Evolutionary conservation across 1,140 invertebrate species (phyloP).

Genomic region (Coelopa frigida): DNA sequence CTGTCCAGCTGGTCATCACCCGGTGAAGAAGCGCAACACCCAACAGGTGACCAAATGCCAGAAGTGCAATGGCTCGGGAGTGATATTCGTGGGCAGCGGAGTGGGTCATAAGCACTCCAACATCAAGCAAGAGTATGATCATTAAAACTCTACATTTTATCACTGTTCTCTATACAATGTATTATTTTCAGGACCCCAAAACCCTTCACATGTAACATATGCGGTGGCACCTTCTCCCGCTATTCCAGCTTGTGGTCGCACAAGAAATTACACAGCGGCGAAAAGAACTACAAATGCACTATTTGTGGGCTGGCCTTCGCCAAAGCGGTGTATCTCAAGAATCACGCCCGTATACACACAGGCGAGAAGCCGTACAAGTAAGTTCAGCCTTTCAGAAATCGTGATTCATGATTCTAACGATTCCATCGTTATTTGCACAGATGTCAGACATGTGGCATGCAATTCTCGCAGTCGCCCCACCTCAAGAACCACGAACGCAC

Average conservation of each 20-base stretch:
- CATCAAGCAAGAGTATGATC: conserved; percentile 21
- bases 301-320: conserved; percentile 91
- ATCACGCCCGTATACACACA: conserved; percentile 78
- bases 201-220: conserved; percentile 80
- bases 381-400: conserved; percentile 8
- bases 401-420: neutral
- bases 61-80: conserved; percentile 79
- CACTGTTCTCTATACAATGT: neutral
- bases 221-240: conserved; percentile 72
- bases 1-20: conserved; percentile 58
- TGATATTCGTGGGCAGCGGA: conserved; percentile 67
- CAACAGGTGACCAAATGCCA: conserved; percentile 78
- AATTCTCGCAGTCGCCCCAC: conserved; percentile 82
- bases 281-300: conserved; percentile 87
- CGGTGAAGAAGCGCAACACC: conserved; percentile 71
- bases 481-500: conserved; percentile 88
- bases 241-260: conserved; percentile 82
- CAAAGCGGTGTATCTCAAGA: conserved; percentile 84
- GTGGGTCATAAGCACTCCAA: too few species aligned
- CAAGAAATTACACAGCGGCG: conserved; percentile 75
- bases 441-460: conserved; percentile 80
- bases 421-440: conserved; percentile 33
- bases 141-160: conserved; percentile 11
- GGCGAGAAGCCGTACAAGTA: conserved; percentile 78
- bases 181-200: conserved; percentile 50